A percentile compares a stretch with the other conserved stretches of the same genome.
phyloP scores from a whole-genome alignment of 2,113 vertebrate genomes.

The Sphaerodactylus townsendi region DNA sequence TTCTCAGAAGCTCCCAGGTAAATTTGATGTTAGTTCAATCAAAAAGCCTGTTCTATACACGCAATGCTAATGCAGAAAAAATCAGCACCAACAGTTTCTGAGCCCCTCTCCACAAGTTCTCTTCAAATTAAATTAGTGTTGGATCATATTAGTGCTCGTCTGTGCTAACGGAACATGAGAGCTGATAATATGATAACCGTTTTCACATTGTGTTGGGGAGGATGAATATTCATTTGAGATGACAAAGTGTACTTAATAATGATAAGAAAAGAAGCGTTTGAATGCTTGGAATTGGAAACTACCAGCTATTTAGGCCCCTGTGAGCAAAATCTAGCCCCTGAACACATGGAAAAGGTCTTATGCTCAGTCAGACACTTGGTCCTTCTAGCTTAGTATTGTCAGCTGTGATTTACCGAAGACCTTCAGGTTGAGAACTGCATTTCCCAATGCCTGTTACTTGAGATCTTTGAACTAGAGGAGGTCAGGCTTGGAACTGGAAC shows the following conservation, averaged over 20 bases:
- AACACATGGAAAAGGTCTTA: background rate
- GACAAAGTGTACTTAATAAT: constrained; percentile 39
- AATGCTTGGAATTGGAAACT: constrained; percentile 38
- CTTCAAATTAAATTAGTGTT: constrained; percentile 61
- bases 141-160: constrained; percentile 46
- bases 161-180: constrained; percentile 29
- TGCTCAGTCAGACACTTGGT: no score
- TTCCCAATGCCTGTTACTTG: no score
- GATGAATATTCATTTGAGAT: constrained; percentile 54
- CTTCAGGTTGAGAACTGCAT: no score
- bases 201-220: constrained; percentile 48
- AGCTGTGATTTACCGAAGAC: no score
- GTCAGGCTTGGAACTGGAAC: no score
- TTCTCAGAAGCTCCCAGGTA: no score
- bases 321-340: background rate
- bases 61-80: constrained; percentile 30
- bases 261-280: constrained; percentile 23
- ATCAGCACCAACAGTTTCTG: constrained; percentile 26
- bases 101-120: constrained; percentile 40
- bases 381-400: no score
- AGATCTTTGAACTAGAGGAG: no score
- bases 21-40: background rate
- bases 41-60: background rate
- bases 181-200: constrained; percentile 49
- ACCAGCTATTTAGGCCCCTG: background rate